These are phyloP conservation scores for Actinemys pallida DNA, from an alignment of 2,113 vertebrate species.

Conservation along the genomic window DNA sequence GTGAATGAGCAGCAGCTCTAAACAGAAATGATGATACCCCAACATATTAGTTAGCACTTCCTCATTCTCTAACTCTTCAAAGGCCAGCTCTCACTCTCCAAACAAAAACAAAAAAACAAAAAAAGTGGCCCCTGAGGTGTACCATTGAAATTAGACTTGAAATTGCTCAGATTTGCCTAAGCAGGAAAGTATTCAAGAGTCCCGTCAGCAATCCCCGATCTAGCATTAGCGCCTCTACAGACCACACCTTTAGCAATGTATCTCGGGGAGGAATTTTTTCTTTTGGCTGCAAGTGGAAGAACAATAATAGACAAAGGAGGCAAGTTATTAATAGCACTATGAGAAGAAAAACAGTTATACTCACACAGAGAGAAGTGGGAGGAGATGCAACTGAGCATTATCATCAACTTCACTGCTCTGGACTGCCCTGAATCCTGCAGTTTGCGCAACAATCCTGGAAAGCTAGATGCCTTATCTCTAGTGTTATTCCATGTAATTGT, in stretches of 20 bases:
- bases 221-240: background rate
- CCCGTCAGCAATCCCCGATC: background rate
- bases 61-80: too few relatives aligned
- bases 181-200: background rate
- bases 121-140: background rate
- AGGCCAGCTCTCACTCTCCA: too few relatives aligned
- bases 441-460: background rate
- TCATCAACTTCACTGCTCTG: background rate
- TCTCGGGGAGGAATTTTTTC: background rate
- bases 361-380: background rate
- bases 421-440: background rate
- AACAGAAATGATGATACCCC: too few relatives aligned
- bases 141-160: background rate
- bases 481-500: background rate
- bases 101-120: too few relatives aligned
- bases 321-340: background rate
- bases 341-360: too few relatives aligned
- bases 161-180: too few relatives aligned
- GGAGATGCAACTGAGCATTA: background rate
- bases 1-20: too few relatives aligned
- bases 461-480: background rate
- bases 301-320: background rate
- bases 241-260: too few relatives aligned
- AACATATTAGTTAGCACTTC: too few relatives aligned
- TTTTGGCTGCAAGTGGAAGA: background rate